Conservation (phyloP, 2,113 vertebrate species). For the Neodontobutis hainanensis region DNA sequence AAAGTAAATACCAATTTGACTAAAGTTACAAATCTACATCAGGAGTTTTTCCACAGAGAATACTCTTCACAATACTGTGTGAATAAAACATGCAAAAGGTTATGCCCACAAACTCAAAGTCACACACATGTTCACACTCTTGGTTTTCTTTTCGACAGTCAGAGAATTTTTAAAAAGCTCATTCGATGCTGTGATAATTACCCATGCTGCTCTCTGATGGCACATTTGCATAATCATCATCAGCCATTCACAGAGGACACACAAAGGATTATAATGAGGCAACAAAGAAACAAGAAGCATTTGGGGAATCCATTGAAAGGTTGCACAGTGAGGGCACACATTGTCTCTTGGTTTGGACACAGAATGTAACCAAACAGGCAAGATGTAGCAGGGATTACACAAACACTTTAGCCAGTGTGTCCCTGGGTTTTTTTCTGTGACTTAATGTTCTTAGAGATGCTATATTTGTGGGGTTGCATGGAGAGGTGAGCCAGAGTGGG, state of each 20-base stretch:
- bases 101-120: slow-evolving; percentile 28
- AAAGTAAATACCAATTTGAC: background rate
- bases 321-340: slow-evolving; percentile 48
- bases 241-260: slow-evolving; percentile 78
- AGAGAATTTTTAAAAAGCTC: slow-evolving; percentile 69
- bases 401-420: slow-evolving; percentile 15
- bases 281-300: slow-evolving; percentile 77
- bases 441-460: background rate
- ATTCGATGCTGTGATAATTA: slow-evolving; percentile 79
- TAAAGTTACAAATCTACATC: background rate
- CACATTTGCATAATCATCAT: slow-evolving; percentile 82
- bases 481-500: slow-evolving; percentile 41
- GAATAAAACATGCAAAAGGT: background rate
- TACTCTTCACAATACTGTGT: background rate
- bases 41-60: slow-evolving; percentile 10
- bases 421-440: background rate
- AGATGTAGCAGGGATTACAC: slow-evolving; percentile 17
- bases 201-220: slow-evolving; percentile 75
- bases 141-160: slow-evolving; percentile 65
- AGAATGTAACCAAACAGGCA: slow-evolving; percentile 29
- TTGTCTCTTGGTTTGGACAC: slow-evolving; percentile 17
- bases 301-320: slow-evolving; percentile 62
- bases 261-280: slow-evolving; percentile 81
- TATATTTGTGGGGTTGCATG: slow-evolving; percentile 29
- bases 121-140: slow-evolving; percentile 25